Percentiles rank a stretch among this genome's conserved stretches.
Evolutionary conservation across 2,797 vertebrate species (phyloP).

Genomic region (Platyrinchus mystaceus): DNA sequence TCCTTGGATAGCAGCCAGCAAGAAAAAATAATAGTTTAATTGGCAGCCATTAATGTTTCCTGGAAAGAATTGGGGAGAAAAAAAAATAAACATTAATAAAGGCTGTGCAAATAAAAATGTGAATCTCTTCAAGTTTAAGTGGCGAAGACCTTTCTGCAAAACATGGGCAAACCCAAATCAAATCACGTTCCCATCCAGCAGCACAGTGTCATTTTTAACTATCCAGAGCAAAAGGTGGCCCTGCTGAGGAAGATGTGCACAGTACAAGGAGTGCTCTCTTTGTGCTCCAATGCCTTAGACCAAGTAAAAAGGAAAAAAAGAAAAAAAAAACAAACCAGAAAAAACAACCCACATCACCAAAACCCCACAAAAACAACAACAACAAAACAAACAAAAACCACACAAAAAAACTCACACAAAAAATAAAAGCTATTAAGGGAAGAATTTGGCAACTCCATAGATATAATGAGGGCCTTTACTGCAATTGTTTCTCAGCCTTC

Average conservation of each 20-base stretch:
- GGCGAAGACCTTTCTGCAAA: not conserved
- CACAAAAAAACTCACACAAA: not conserved
- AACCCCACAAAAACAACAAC: too few species aligned
- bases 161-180: not conserved
- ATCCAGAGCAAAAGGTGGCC: not conserved
- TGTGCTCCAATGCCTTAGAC: not conserved
- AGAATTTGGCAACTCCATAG: not conserved
- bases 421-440: not conserved
- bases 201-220: not conserved
- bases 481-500: not conserved
- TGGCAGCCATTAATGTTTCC: constrained; percentile 95
- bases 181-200: not conserved
- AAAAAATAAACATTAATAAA: not conserved
- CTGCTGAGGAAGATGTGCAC: not conserved
- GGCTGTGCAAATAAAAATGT: not conserved
- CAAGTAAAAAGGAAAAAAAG: not conserved
- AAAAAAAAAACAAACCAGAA: too few species aligned
- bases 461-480: not conserved
- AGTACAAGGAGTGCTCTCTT: not conserved
- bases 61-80: constrained; percentile 38
- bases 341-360: too few species aligned
- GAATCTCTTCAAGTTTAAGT: not conserved
- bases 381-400: too few species aligned
- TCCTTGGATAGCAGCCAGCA: constrained; percentile 93
- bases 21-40: constrained; percentile 96